Evolutionary conservation across 2,888 invertebrate genomes (phyloP).

Genomic region (Buathra laborator): DNA sequence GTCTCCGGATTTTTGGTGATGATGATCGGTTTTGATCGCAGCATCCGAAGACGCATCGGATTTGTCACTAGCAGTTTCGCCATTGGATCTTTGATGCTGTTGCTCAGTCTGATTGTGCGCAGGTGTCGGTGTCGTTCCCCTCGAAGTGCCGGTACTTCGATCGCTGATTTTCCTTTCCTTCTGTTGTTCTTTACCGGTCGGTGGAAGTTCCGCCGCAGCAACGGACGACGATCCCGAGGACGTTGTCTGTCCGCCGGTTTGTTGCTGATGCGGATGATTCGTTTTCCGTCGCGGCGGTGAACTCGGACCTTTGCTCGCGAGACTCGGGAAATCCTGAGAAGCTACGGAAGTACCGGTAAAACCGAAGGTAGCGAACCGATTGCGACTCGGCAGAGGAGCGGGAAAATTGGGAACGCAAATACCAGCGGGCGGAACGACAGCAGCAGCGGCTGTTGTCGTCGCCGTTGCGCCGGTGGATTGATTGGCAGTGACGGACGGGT

Average conservation of each 20-base stretch:
- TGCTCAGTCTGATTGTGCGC: conserved; percentile 73
- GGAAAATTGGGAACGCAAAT: conserved; percentile 47
- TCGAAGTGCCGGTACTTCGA: conserved; percentile 75
- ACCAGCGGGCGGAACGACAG: conserved; percentile 38
- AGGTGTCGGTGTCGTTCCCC: conserved; percentile 76
- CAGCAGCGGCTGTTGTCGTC: conserved; percentile 41
- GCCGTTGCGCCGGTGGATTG: conserved; percentile 51
- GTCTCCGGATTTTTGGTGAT: conserved; percentile 76
- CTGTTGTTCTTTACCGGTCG: conserved; percentile 76
- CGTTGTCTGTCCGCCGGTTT: conserved; percentile 60
- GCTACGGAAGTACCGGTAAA: conserved; percentile 53
- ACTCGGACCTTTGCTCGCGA: conserved; percentile 73
- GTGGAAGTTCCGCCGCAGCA: conserved; percentile 67
- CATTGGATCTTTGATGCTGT: conserved; percentile 77
- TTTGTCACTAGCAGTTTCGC: conserved; percentile 78
- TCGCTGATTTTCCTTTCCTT: conserved; percentile 78
- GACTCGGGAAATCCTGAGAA: conserved; percentile 56
- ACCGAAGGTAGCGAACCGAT: conserved; percentile 13
- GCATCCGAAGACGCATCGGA: conserved; percentile 73
- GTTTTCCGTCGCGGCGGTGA: conserved; percentile 81
- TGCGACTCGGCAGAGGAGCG: conserved; percentile 57
- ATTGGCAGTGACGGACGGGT: conserved; percentile 64
- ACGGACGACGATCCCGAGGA: conserved; percentile 25
- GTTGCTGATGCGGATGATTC: conserved; percentile 71
- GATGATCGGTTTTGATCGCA: conserved; percentile 74